A percentile compares a stretch with the other conserved stretches of the same genome.
Conservation (phyloP, 1,140 invertebrate genomes). For the Eueides isabella region DNA sequence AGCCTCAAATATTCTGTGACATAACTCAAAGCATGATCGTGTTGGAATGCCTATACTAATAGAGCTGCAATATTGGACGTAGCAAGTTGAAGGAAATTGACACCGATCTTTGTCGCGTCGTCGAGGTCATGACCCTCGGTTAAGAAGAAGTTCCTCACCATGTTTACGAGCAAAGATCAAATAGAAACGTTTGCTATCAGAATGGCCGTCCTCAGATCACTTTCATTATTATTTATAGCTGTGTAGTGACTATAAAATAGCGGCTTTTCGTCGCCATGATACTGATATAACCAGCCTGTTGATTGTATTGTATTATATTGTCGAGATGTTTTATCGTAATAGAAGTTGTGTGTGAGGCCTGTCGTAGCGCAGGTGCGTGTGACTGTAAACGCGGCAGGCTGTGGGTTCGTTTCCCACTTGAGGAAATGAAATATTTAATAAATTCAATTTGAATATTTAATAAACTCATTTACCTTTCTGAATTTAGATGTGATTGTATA, state of each 20-base stretch:
- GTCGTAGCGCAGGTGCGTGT: no score
- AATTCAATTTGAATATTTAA: no score
- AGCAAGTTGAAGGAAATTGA: constrained; percentile 32
- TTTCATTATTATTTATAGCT: constrained; percentile 39
- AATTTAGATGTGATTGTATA: no score
- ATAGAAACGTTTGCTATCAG: constrained; percentile 42
- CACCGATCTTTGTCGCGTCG: constrained; percentile 32
- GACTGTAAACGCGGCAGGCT: no score
- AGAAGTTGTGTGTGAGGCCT: background rate
- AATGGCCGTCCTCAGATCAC: constrained; percentile 33
- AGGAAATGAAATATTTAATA: no score
- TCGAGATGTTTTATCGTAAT: background rate
- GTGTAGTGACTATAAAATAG: constrained; percentile 15
- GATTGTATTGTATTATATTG: constrained; percentile 6
- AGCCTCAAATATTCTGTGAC: background rate
- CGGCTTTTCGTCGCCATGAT: background rate
- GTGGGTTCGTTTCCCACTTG: no score
- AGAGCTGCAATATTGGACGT: constrained; percentile 18
- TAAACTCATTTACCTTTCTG: no score
- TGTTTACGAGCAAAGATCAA: constrained; percentile 41
- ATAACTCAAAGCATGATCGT: background rate
- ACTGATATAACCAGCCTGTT: background rate
- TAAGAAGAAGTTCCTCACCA: constrained; percentile 32
- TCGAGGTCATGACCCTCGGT: constrained; percentile 13
- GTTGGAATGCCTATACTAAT: constrained; percentile 24